These are phyloP conservation scores for Eustalomyia histrio DNA, from an alignment of 2,888 invertebrate species.

Conservation along the genomic window DNA sequence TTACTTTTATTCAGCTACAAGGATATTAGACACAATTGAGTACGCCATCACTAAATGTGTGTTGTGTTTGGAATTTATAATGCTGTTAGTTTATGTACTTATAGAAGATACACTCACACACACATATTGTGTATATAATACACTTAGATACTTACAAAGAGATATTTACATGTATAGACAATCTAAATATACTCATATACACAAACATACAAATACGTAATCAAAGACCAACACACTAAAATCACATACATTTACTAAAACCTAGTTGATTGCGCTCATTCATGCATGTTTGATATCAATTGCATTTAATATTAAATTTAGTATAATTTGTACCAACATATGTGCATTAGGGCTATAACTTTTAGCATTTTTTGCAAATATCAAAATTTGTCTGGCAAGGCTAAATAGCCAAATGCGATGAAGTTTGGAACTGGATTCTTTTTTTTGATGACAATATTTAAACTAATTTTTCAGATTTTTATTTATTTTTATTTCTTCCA, in stretches of 20 bases:
- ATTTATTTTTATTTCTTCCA: no score
- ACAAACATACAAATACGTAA: no score
- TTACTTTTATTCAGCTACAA: not conserved
- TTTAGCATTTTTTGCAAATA: no score
- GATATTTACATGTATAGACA: no score
- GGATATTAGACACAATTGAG: conserved; percentile 40
- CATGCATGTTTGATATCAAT: conserved; percentile 33
- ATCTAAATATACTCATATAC: no score
- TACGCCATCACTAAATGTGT: conserved; percentile 44
- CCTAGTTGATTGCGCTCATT: conserved; percentile 38
- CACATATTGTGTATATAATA: not conserved
- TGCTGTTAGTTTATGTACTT: conserved; percentile 15
- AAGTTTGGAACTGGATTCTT: no score
- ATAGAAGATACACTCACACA: not conserved
- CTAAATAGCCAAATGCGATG: no score
- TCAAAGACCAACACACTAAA: no score
- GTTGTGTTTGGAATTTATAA: conserved; percentile 50
- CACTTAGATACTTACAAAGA: not conserved
- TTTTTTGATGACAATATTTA: no score
- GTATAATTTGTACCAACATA: not conserved
- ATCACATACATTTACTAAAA: not conserved
- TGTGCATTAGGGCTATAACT: no score
- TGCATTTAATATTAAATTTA: conserved; percentile 36
- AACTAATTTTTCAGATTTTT: no score
- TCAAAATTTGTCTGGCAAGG: no score